Conservation (phyloP, 2,113 vertebrate genomes). For the Alligator sinensis region DNA sequence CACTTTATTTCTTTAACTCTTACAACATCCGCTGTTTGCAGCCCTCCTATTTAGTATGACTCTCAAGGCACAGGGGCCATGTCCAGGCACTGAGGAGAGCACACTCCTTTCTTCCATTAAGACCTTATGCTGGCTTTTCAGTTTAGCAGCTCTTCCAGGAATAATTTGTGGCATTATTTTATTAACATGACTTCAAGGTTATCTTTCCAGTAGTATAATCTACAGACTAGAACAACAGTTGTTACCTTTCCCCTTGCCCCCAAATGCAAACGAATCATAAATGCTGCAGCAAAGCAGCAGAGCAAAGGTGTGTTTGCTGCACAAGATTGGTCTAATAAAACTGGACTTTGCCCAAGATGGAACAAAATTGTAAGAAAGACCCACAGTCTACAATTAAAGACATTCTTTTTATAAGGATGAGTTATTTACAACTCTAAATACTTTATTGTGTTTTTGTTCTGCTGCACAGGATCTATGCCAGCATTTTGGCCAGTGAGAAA, state of each 20-base stretch:
- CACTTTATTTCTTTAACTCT: not conserved
- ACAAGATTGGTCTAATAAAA: conserved; percentile 71
- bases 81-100: too few species aligned
- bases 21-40: not conserved
- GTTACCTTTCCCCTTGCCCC: conserved; percentile 63
- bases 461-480: conserved; percentile 40
- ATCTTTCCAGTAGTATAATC: conserved; percentile 10
- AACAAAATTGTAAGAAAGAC: conserved; percentile 58
- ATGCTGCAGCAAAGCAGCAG: conserved; percentile 61
- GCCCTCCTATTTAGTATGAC: not conserved
- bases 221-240: conserved; percentile 34
- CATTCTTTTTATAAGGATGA: conserved; percentile 27
- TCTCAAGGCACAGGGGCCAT: not conserved
- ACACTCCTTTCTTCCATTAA: not conserved
- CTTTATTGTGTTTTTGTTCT: conserved; percentile 49
- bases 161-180: not conserved
- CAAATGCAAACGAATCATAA: conserved; percentile 72
- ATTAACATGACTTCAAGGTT: not conserved
- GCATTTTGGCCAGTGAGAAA: conserved; percentile 5
- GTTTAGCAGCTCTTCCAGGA: not conserved
- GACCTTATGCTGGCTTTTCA: not conserved
- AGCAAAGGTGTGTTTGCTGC: conserved; percentile 79
- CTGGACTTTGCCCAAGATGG: conserved; percentile 72
- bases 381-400: conserved; percentile 8
- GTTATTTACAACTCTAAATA: conserved; percentile 57